Evolutionary conservation across 2,888 invertebrate genomes (phyloP).

Genomic region (Tridacna gigas): DNA sequence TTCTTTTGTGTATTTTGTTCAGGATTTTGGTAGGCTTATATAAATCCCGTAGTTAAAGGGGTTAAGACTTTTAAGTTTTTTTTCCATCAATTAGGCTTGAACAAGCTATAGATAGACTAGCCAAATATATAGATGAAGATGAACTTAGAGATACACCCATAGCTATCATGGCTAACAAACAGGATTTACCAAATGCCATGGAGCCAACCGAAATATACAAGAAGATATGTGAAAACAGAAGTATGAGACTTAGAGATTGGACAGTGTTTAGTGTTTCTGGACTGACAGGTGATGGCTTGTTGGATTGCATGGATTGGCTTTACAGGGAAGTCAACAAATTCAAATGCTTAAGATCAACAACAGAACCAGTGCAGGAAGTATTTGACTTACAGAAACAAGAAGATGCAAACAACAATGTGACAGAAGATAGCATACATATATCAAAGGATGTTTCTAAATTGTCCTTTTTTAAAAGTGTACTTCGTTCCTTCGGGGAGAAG

Average conservation of each 20-base stretch:
- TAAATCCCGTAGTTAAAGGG: no score
- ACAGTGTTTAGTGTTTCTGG: constrained; percentile 56
- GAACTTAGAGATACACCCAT: constrained; percentile 59
- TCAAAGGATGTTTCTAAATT: constrained; percentile 11
- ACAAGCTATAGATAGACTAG: constrained; percentile 62
- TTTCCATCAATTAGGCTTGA: constrained; percentile 41
- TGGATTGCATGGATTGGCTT: constrained; percentile 67
- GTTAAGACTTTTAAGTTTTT: no score
- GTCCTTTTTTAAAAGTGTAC: constrained; percentile 3
- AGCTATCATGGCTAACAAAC: constrained; percentile 72
- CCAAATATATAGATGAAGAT: constrained; percentile 41
- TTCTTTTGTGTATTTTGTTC: no score
- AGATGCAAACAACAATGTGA: background rate
- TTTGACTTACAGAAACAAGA: no score
- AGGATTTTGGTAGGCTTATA: no score
- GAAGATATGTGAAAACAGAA: constrained; percentile 31
- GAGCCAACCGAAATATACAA: constrained; percentile 58
- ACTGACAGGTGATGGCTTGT: constrained; percentile 52
- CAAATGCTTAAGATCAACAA: no score
- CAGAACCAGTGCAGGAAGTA: no score
- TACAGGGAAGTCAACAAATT: background rate
- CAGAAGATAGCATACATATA: background rate
- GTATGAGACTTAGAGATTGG: constrained; percentile 25
- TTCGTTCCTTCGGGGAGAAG: background rate
- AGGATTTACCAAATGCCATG: constrained; percentile 67